A percentile compares a stretch with the other conserved stretches of the same genome.
phyloP scores from a whole-genome alignment of 2,888 invertebrate genomes.

The Pyrgus malvae region DNA sequence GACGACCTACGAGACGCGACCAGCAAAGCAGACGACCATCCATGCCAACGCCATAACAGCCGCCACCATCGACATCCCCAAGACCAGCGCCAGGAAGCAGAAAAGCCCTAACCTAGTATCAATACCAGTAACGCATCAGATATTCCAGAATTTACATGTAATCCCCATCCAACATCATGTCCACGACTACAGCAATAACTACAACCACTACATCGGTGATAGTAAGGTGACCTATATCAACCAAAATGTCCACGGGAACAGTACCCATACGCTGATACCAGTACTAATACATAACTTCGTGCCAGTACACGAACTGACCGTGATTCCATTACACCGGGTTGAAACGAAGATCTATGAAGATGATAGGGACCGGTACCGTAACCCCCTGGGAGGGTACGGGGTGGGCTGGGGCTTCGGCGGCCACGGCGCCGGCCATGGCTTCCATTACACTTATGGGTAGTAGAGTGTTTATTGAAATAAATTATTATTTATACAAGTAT shows the following conservation, averaged over 20 bases:
- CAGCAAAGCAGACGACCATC: constrained; percentile 29
- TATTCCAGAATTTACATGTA: constrained; percentile 55
- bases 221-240: constrained; percentile 28
- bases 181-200: constrained; percentile 33
- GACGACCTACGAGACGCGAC: constrained; percentile 33
- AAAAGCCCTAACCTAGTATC: constrained; percentile 48
- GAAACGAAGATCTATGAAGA: constrained; percentile 36
- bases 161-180: constrained; percentile 54
- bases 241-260: constrained; percentile 36
- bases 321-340: constrained; percentile 60
- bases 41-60: constrained; percentile 30
- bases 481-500: background rate
- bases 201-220: constrained; percentile 4
- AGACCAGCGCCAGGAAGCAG: constrained; percentile 39
- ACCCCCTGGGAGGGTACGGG: constrained; percentile 67
- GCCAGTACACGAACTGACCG: constrained; percentile 61
- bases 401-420: constrained; percentile 65
- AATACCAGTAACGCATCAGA: constrained; percentile 48
- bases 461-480: constrained; percentile 9
- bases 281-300: constrained; percentile 50
- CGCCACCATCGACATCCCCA: constrained; percentile 24
- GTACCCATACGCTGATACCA: constrained; percentile 53
- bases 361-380: constrained; percentile 53
- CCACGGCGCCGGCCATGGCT: constrained; percentile 70
- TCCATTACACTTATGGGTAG: constrained; percentile 59